phyloP scores from a whole-genome alignment of 2,888 invertebrate genomes.

The Drosophila algonquin region DNA sequence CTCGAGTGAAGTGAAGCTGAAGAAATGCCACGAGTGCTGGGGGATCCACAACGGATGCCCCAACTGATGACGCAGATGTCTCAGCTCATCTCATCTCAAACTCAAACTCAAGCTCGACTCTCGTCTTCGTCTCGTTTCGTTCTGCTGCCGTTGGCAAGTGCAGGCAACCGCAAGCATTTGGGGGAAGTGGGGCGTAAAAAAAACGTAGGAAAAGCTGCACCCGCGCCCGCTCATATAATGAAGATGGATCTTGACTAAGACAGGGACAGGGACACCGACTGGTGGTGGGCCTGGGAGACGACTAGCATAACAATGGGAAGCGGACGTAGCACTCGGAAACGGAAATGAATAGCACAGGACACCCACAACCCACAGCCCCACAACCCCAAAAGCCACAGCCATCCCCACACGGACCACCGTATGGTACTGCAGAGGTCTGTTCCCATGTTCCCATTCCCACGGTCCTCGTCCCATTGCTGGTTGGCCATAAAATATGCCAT shows the following conservation, averaged over 20 bases:
- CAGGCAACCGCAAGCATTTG: conserved; percentile 58
- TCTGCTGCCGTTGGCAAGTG: conserved; percentile 56
- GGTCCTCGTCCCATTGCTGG: background rate
- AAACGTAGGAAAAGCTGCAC: conserved; percentile 3
- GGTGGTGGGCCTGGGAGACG: conserved; percentile 2
- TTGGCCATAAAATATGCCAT: conserved; percentile 29
- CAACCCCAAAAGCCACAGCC: conserved; percentile 18
- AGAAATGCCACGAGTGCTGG: conserved; percentile 64
- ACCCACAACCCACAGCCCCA: conserved; percentile 26
- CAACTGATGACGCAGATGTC: conserved; percentile 23
- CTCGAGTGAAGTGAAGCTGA: conserved; percentile 68
- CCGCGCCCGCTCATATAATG: conserved; percentile 42
- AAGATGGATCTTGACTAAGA: conserved; percentile 55
- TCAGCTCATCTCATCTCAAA: conserved; percentile 7
- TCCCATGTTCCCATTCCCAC: background rate
- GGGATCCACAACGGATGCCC: conserved; percentile 29
- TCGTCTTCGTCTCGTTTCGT: background rate
- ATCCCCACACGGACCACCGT: conserved; percentile 5
- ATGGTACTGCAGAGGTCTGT: background rate
- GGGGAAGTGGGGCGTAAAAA: background rate
- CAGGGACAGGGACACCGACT: background rate
- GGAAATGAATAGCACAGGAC: conserved; percentile 78
- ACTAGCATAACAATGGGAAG: conserved; percentile 65
- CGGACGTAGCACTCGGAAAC: conserved; percentile 76
- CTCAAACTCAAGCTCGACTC: background rate